Base-by-base conservation (phyloP, 2,888 invertebrate species). In the Drosophila nigritarsus region DNA sequence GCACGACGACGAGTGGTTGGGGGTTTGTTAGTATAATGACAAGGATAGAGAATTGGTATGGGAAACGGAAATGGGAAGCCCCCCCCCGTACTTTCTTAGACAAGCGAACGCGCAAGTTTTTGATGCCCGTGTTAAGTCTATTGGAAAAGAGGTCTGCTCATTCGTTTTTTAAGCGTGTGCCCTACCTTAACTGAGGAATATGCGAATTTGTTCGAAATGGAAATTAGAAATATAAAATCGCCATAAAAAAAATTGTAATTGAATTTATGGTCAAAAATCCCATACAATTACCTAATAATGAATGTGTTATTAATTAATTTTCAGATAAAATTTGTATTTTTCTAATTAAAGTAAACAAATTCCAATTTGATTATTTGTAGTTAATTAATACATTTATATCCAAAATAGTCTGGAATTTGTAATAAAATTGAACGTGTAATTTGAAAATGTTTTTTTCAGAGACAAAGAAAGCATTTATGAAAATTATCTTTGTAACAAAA, bases 51-150 rank as follows among this genome's bases (percentile, higher is more conserved):
- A 56, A 56, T 56, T 29, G 42, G 30, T 2, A 15, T 15, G 20
- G 15, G 5, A 36, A 34, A 6, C 11, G 2, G n/a, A n/a, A n/a
- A n/a, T n/a, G n/a, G n/a, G n/a, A n/a, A n/a, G n/a, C n/a, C n/a
- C n/a, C 34, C 18, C n/a, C 29, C 36, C 50, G 3, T 24, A 48
- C 63, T 62, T 74, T 78, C 87, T 78, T 71, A 84, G 84, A 82
- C 84, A 87, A 87, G 87, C 82, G 78, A 87, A 87, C 84, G 84
- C 84, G 80, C 85, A 80, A 85, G 85, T 87, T 82, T 80, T 77
- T 87, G 82, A 82, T 85, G 78, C 78, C 80, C 60, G 72, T 82
- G 85, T 75, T 80, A 80, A 87, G 85, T 85, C 87, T 85, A 75
- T 80, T 84, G 87, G 85, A 87, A 87, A 80, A 76, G 80, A 75